A percentile compares a stretch with the other conserved stretches of the same genome.
Conservation (phyloP, 2,797 vertebrate species). For the Rhabdomys pumilio region DNA sequence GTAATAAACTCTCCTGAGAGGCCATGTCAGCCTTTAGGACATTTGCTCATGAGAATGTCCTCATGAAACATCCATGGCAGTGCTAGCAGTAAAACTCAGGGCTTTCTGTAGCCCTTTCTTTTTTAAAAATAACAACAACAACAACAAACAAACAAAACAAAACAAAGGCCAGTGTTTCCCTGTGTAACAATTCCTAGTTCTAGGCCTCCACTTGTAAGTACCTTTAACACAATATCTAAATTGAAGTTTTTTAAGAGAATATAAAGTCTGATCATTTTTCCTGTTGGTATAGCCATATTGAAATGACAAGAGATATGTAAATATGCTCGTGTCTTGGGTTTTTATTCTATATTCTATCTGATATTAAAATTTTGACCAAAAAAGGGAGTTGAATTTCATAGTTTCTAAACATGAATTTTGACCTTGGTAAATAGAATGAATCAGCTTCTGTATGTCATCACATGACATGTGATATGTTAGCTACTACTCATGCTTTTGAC, state of each 20-base stretch:
- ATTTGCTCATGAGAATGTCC: neutral
- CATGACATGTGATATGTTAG: neutral
- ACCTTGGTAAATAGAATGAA: neutral
- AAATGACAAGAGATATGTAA: neutral
- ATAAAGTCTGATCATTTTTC: neutral
- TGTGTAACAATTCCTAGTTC: neutral
- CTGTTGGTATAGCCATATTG: conserved; percentile 37
- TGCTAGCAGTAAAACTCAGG: neutral
- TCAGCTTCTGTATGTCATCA: neutral
- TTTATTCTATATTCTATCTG: conserved; percentile 69
- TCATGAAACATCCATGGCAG: neutral
- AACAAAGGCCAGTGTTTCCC: neutral
- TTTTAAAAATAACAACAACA: neutral
- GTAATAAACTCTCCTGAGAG: neutral
- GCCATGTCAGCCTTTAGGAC: neutral
- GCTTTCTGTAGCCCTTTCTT: neutral
- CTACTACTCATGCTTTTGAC: neutral
- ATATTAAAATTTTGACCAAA: conserved; percentile 28
- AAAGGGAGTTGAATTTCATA: conserved; percentile 14
- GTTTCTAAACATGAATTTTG: conserved; percentile 34
- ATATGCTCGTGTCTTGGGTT: conserved; percentile 41
- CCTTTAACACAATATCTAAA: neutral
- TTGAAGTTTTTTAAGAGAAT: conserved; percentile 5
- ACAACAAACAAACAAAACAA: neutral
- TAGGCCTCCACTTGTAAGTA: neutral